These are phyloP conservation scores for Gila orcuttii DNA, from an alignment of 2,113 vertebrate genomes.

Conservation along the genomic window DNA sequence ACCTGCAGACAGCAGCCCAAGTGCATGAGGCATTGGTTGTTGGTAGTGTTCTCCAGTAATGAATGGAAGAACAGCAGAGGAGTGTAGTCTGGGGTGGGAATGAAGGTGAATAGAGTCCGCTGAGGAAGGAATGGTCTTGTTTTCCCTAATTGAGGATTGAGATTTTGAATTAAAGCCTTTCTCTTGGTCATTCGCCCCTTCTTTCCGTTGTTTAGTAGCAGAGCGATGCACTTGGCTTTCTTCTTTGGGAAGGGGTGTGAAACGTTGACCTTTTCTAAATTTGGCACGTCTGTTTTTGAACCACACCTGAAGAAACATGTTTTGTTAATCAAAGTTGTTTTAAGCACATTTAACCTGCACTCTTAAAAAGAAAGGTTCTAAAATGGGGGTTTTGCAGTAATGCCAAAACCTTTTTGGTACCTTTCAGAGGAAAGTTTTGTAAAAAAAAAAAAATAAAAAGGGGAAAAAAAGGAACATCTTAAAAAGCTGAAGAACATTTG, in stretches of 20 bases:
- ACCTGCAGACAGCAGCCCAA: conserved; percentile 67
- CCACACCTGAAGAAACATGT: conserved; percentile 75
- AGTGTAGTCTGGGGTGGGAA: conserved; percentile 54
- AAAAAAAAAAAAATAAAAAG: too few relatives aligned
- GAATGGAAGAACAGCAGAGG: conserved; percentile 63
- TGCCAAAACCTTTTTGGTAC: too few relatives aligned
- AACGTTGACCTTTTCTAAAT: conserved; percentile 79
- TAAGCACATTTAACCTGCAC: neutral
- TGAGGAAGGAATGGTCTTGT: conserved; percentile 16
- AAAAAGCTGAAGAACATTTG: too few relatives aligned
- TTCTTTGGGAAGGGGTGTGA: conserved; percentile 58
- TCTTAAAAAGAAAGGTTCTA: too few relatives aligned
- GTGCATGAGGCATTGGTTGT: conserved; percentile 58
- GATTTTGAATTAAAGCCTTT: conserved; percentile 45
- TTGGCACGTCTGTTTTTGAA: conserved; percentile 86
- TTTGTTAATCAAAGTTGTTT: neutral
- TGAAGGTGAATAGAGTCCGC: conserved; percentile 54
- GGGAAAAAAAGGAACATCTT: too few relatives aligned
- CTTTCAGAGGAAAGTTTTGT: too few relatives aligned
- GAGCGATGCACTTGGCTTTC: conserved; percentile 42
- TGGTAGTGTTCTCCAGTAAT: conserved; percentile 60
- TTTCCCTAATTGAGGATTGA: conserved; percentile 49
- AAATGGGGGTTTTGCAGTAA: too few relatives aligned
- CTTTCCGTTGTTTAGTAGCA: conserved; percentile 33
- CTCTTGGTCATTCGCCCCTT: conserved; percentile 52